A percentile compares a stretch with the other conserved stretches of the same genome.
Conservation (phyloP, 2,797 vertebrate species). For the Argentina silus region DNA sequence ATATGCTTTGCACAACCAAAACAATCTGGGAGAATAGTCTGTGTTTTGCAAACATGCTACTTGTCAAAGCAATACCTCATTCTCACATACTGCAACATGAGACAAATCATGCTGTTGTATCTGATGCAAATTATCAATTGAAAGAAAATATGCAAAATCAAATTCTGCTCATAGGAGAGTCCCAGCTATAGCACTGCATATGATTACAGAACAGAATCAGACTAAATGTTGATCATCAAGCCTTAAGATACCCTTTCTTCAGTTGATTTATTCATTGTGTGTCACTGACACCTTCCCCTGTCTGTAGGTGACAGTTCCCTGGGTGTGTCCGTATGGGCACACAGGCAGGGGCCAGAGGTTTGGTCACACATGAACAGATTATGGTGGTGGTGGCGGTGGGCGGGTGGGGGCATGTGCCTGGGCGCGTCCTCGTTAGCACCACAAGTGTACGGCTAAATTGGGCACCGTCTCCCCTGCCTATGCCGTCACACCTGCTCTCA, state of each 20-base stretch:
- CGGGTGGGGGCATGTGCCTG: slow-evolving; percentile 11
- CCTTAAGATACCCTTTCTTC: background rate
- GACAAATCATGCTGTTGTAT: slow-evolving; percentile 1
- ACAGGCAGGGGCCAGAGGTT: slow-evolving; percentile 34
- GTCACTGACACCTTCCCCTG: slow-evolving; percentile 51
- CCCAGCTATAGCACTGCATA: background rate
- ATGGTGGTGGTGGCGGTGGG: slow-evolving; percentile 28
- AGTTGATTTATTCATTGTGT: slow-evolving; percentile 70
- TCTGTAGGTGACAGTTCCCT: slow-evolving; percentile 67
- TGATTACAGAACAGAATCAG: background rate
- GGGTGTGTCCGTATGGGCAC: slow-evolving; percentile 58
- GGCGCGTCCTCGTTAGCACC: slow-evolving; percentile 68
- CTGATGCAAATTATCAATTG: background rate
- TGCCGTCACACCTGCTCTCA: slow-evolving; percentile 72
- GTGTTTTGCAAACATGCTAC: slow-evolving; percentile 27
- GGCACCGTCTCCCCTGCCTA: slow-evolving; percentile 46
- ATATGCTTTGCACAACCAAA: slow-evolving; percentile 25
- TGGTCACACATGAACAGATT: slow-evolving; percentile 39
- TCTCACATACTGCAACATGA: background rate
- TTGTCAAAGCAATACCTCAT: slow-evolving; percentile 12
- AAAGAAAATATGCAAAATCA: background rate
- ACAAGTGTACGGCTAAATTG: slow-evolving; percentile 72
- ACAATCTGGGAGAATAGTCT: slow-evolving; percentile 21
- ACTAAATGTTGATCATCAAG: background rate
- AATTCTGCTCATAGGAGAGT: background rate